Base-by-base conservation (phyloP, 2,113 vertebrate genomes). In the Paramormyrops kingsleyae region DNA sequence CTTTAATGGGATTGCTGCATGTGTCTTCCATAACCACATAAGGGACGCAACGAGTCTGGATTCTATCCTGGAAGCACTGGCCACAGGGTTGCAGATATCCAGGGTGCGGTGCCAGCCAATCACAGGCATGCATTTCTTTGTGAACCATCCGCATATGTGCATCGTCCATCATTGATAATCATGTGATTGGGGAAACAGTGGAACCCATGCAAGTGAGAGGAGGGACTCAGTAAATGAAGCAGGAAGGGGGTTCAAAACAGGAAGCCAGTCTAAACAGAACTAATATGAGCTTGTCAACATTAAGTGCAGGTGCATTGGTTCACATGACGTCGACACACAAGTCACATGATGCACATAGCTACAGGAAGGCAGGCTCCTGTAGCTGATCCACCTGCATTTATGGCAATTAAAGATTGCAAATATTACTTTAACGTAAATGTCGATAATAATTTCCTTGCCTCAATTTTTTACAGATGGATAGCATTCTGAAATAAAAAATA, bases 191-290 rank as follows among this genome's bases (percentile, higher is more conserved):
- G 70, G 70, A 74, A 74, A 77, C 27, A 35, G 66, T 27, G 31
- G 27, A 27, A 35, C 12, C 70, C 70, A 39, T 35, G 27, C 31
- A 77, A 77, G 27, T 35, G 27, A 31, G 66, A 31, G 70, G 70
- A 39, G 31, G 15, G 70, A 6, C 13, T 39, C 27, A 39, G 70
- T 31, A 77, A 93, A 90, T 94, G 93, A 94, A 94, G 90, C 93
- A 94, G 94, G 94, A 94, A 93, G 93, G 93, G 93, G 94, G 92
- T 89, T 93, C 94, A 92, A 92, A 92, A 92, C 93, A 94, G 93
- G 94, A 94, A 93, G 94, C 90, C 53, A 92, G 93, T 94, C 94
- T 94, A 95, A 95, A 95, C 95, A 95, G 94, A 93, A 92, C 94
- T 93, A 92, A 95, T 94, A 8, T 44, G 21, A 94, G 94, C 95